These are phyloP conservation scores for Neelides sp. DNA, from an alignment of 1,140 invertebrate genomes.

Conservation along the genomic window DNA sequence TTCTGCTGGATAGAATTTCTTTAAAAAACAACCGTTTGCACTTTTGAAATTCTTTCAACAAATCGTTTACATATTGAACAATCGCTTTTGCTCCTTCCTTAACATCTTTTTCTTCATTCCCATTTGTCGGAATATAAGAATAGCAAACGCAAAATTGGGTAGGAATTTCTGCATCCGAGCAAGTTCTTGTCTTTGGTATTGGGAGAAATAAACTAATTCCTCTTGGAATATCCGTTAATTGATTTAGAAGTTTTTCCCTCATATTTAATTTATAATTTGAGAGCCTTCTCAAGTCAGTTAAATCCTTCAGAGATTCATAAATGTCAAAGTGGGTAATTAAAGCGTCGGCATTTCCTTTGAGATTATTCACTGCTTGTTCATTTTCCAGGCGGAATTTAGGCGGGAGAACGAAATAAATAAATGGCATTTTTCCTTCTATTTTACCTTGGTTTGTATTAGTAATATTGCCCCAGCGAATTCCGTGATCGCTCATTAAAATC, in stretches of 20 bases:
- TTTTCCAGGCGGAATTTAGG: no score
- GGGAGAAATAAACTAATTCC: constrained; percentile 34
- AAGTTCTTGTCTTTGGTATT: constrained; percentile 36
- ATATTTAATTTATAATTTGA: constrained; percentile 25
- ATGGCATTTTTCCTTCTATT: constrained; percentile 46
- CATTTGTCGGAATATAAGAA: constrained; percentile 33
- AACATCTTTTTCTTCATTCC: no score
- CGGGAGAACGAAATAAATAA: constrained; percentile 43
- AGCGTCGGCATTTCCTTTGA: constrained; percentile 54
- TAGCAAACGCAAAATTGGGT: constrained; percentile 46
- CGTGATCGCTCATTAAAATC: constrained; percentile 82
- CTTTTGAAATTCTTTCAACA: neutral
- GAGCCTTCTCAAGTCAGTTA: constrained; percentile 40
- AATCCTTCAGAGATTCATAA: constrained; percentile 53
- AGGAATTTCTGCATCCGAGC: constrained; percentile 39
- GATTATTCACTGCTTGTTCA: constrained; percentile 51
- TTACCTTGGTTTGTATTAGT: constrained; percentile 38
- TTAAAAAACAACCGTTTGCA: constrained; percentile 4
- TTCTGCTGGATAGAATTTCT: neutral
- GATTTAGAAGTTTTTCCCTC: neutral
- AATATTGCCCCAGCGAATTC: constrained; percentile 69
- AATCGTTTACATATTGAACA: neutral
- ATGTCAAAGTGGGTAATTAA: constrained; percentile 72
- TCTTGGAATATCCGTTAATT: constrained; percentile 4
- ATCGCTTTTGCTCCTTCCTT: neutral